These are phyloP conservation scores for Anhinga anhinga DNA, from an alignment of 2,113 vertebrate species.

Conservation along the genomic window DNA sequence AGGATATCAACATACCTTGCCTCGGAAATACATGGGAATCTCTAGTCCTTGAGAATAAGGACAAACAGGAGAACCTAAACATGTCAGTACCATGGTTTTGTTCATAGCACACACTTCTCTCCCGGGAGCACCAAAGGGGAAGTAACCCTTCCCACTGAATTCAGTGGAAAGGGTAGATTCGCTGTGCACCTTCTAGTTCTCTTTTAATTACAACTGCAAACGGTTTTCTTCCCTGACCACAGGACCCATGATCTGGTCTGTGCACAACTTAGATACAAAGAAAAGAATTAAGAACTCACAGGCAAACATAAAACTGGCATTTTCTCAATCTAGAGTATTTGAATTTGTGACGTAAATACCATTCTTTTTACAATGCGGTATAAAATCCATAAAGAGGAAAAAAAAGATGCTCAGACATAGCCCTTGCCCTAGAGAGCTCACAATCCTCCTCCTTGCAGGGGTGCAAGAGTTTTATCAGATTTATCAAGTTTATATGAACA, in stretches of 20 bases:
- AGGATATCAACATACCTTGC: background rate
- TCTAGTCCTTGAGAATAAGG: background rate
- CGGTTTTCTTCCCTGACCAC: background rate
- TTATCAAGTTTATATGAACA: background rate
- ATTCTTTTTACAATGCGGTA: background rate
- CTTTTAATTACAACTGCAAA: background rate
- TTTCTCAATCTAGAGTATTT: background rate
- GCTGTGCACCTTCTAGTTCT: background rate
- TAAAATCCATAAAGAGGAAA: background rate
- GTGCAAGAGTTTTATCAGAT: background rate
- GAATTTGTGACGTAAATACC: background rate
- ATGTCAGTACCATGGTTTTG: background rate
- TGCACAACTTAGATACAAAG: background rate
- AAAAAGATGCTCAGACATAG: background rate
- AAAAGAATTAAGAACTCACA: background rate
- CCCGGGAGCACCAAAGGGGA: background rate
- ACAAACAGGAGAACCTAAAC: background rate
- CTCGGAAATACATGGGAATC: background rate
- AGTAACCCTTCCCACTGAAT: background rate
- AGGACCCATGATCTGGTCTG: background rate
- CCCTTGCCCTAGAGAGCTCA: background rate
- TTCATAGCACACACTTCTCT: background rate
- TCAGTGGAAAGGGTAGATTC: rapidly evolving
- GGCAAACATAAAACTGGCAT: background rate
- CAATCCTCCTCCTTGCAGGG: background rate